phyloP scores from a whole-genome alignment of 2,888 invertebrate genomes.

The Drosophila gaucha region DNA sequence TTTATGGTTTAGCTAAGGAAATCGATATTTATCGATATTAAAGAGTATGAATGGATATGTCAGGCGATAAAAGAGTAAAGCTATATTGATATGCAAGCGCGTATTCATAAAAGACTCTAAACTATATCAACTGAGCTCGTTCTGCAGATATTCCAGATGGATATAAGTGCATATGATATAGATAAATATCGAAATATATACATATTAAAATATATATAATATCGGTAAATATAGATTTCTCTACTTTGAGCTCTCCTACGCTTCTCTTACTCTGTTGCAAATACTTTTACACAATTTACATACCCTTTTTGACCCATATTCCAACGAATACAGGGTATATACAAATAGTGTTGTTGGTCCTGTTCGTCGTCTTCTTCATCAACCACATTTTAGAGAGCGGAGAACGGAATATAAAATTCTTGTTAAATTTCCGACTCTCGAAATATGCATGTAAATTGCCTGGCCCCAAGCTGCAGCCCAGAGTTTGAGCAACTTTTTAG shows the following conservation, averaged over 20 bases:
- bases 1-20: too few relatives aligned
- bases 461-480: constrained; percentile 31
- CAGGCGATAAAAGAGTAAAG: too few relatives aligned
- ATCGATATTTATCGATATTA: constrained; percentile 3
- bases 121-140: not conserved
- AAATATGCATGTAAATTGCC: constrained; percentile 45
- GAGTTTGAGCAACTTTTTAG: constrained; percentile 21
- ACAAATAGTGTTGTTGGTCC: not conserved
- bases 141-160: not conserved
- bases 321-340: not conserved
- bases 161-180: not conserved
- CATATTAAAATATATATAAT: too few relatives aligned
- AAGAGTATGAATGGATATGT: not conserved
- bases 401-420: constrained; percentile 23
- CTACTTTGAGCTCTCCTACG: too few relatives aligned
- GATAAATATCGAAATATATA: too few relatives aligned
- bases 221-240: too few relatives aligned
- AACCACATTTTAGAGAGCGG: constrained; percentile 16
- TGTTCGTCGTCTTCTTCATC: not conserved
- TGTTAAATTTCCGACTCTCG: constrained; percentile 12
- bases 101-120: too few relatives aligned
- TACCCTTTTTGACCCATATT: not conserved
- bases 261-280: too few relatives aligned
- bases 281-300: too few relatives aligned
- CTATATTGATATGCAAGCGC: not conserved